Conservation (phyloP, 2,113 vertebrate genomes). For the Tragulus kanchil region DNA sequence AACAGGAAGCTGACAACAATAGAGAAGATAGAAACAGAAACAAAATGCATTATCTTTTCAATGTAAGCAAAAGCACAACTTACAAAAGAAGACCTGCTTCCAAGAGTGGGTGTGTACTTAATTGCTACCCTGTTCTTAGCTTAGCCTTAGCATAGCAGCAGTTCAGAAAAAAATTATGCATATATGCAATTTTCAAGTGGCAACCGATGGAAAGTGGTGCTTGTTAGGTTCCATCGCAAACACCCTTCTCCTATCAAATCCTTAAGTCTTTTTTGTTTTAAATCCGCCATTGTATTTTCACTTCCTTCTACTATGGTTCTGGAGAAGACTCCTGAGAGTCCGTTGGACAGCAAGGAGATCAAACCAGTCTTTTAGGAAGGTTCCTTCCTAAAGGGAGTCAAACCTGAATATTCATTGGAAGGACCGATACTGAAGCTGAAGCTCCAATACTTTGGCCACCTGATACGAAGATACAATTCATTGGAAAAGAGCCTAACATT, state of each 20-base stretch:
- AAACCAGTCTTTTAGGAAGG: too few species aligned
- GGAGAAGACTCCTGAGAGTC: too few species aligned
- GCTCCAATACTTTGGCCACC: too few species aligned
- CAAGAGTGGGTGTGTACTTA: not conserved
- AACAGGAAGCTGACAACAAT: not conserved
- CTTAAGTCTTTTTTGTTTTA: not conserved
- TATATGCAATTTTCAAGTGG: not conserved
- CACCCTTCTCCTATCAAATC: not conserved
- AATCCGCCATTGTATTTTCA: not conserved
- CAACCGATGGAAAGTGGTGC: not conserved
- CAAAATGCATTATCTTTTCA: not conserved
- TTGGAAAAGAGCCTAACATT: too few species aligned
- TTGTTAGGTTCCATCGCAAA: not conserved
- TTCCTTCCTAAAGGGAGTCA: too few species aligned
- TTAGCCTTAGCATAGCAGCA: not conserved
- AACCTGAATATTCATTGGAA: too few species aligned
- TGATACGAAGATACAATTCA: too few species aligned
- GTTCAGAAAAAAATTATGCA: not conserved
- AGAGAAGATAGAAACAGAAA: not conserved
- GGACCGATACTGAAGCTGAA: too few species aligned
- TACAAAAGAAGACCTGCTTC: not conserved
- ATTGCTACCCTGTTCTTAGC: not conserved
- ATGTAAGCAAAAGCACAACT: not conserved
- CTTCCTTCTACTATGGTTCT: not conserved
- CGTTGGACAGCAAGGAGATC: too few species aligned